Evolutionary conservation across 2,113 vertebrate genomes (phyloP).

Genomic region (Gnathonemus echidnorhynchus): DNA sequence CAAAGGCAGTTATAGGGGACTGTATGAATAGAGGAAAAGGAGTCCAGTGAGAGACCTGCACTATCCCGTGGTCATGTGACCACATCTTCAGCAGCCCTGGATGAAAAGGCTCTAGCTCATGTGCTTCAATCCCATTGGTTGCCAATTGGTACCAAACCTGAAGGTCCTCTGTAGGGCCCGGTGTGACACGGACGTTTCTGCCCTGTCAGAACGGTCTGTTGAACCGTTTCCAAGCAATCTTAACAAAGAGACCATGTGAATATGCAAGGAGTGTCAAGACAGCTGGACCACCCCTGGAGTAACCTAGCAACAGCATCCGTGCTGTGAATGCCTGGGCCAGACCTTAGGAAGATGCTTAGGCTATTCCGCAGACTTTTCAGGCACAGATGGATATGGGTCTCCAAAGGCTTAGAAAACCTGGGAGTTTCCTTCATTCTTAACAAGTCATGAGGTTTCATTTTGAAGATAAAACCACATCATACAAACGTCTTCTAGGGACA

Average conservation of each 20-base stretch:
- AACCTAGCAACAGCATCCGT: conserved; percentile 18
- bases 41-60: neutral
- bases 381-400: neutral
- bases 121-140: neutral
- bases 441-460: neutral
- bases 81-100: neutral
- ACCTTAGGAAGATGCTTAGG: neutral
- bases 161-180: neutral
- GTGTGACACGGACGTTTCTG: neutral
- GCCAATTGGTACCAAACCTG: neutral
- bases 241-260: neutral
- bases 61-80: neutral
- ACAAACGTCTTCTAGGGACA: neutral
- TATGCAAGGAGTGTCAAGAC: too few relatives aligned
- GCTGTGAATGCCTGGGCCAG: neutral
- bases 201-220: neutral
- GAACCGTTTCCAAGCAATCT: neutral
- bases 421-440: neutral
- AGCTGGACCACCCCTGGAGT: neutral
- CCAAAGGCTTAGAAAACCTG: neutral
- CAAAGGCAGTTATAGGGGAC: neutral
- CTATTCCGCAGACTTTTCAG: neutral
- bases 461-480: neutral
- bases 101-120: neutral
- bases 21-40: neutral